Conservation (phyloP, 2,888 invertebrate species). For the Thymelicus acteon region DNA sequence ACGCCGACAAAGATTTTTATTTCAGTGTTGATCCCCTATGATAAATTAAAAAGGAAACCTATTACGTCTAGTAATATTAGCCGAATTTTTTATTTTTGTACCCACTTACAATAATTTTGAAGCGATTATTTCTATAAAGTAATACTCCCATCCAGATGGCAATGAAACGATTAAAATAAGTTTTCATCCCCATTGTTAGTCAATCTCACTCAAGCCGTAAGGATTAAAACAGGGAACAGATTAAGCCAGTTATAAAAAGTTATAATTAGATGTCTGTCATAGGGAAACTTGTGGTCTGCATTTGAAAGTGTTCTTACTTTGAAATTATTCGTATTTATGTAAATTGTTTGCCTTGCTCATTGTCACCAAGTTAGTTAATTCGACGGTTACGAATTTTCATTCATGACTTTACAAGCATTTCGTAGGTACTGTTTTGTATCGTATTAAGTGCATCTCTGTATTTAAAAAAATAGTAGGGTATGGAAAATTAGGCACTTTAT, state of each 20-base stretch:
- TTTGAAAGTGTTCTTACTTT: constrained; percentile 36
- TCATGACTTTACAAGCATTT: constrained; percentile 25
- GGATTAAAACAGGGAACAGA: constrained; percentile 38
- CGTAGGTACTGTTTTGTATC: constrained; percentile 11
- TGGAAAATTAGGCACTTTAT: too few relatives aligned
- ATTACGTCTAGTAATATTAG: too few relatives aligned
- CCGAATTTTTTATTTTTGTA: background rate
- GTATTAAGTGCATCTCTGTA: background rate
- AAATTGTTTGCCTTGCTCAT: constrained; percentile 36
- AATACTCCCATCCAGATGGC: constrained; percentile 20
- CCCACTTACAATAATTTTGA: background rate
- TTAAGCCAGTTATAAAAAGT: constrained; percentile 38
- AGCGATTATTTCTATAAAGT: constrained; percentile 8
- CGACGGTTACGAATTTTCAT: constrained; percentile 33
- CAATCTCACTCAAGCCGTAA: constrained; percentile 36
- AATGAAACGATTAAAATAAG: constrained; percentile 34
- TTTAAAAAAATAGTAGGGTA: too few relatives aligned
- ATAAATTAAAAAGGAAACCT: too few relatives aligned
- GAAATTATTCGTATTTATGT: constrained; percentile 36
- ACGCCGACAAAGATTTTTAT: too few relatives aligned
- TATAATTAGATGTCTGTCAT: constrained; percentile 39
- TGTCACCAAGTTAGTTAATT: constrained; percentile 32
- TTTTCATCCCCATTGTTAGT: constrained; percentile 37
- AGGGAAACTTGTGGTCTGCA: constrained; percentile 36
- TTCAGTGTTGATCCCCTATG: too few relatives aligned